Percentiles rank a stretch among this genome's conserved stretches.
These are phyloP conservation scores for Dryobates pubescens DNA, from an alignment of 2,797 vertebrate species.

Conservation along the genomic window DNA sequence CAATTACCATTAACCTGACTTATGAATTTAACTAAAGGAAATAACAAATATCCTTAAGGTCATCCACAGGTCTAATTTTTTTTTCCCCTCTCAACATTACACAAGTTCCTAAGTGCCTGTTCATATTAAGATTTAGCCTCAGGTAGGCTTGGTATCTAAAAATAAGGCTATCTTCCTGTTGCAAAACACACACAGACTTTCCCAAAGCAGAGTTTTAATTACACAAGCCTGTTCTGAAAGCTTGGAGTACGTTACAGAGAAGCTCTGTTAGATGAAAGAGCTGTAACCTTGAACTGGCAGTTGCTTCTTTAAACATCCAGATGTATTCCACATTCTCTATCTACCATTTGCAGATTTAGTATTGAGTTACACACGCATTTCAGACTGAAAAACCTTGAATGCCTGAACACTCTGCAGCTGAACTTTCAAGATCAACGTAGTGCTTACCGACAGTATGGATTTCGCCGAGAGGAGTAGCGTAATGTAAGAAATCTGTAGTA, in stretches of 20 bases:
- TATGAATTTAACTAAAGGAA: not conserved
- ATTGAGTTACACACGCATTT: not conserved
- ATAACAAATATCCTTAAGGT: not conserved
- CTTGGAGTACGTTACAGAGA: not conserved
- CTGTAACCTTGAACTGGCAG: not conserved
- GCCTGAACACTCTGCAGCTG: not conserved
- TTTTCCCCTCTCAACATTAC: not conserved
- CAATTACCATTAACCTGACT: not conserved
- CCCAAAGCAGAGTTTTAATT: not conserved
- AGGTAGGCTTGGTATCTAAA: not conserved
- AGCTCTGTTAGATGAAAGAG: not conserved
- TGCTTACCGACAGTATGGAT: constrained; percentile 96
- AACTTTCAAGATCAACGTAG: not conserved
- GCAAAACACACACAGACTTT: not conserved
- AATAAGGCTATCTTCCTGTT: not conserved
- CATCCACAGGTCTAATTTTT: not conserved
- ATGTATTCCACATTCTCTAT: not conserved
- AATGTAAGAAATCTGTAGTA: constrained; percentile 98
- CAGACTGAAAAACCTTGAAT: not conserved
- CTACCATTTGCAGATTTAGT: not conserved
- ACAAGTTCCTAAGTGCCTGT: not conserved
- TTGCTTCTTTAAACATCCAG: not conserved
- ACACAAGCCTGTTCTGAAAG: not conserved
- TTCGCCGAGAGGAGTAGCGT: constrained; percentile 95
- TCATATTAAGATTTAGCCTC: not conserved